Percentiles rank a stretch among this genome's conserved stretches.
Conservation (phyloP, 2,113 vertebrate genomes). For the Equus quagga region DNA sequence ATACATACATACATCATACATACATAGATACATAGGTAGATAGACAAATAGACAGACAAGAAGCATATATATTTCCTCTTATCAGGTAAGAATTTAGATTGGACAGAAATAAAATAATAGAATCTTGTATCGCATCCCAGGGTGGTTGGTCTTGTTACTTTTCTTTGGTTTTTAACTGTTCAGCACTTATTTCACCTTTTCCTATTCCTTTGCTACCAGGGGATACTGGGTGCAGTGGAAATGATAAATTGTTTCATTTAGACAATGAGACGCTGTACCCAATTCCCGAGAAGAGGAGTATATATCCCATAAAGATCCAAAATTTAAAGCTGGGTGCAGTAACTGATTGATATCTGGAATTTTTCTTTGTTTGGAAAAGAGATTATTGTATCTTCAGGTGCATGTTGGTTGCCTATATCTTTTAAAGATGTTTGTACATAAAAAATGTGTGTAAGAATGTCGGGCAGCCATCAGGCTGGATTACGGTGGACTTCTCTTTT, state of each 20-base stretch:
- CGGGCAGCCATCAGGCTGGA: background rate
- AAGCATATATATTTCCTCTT: background rate
- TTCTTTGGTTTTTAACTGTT: background rate
- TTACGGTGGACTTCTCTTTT: background rate
- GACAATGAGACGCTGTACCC: background rate
- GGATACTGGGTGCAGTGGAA: background rate
- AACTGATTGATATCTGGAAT: background rate
- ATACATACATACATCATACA: background rate
- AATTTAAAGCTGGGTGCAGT: background rate
- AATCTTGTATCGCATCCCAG: background rate
- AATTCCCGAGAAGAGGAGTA: background rate
- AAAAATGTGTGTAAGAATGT: background rate
- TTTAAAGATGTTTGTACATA: background rate
- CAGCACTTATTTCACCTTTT: background rate
- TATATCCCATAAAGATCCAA: background rate
- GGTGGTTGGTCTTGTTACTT: background rate
- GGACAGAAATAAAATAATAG: background rate
- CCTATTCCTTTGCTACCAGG: background rate
- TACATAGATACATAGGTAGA: background rate
- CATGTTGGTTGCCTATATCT: background rate
- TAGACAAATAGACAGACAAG: background rate
- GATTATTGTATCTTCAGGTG: background rate
- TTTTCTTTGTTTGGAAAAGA: background rate
- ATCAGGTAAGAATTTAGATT: background rate
- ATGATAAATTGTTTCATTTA: background rate